These are phyloP conservation scores for Lamproptera curius DNA, from an alignment of 2,888 invertebrate genomes.

Conservation along the genomic window DNA sequence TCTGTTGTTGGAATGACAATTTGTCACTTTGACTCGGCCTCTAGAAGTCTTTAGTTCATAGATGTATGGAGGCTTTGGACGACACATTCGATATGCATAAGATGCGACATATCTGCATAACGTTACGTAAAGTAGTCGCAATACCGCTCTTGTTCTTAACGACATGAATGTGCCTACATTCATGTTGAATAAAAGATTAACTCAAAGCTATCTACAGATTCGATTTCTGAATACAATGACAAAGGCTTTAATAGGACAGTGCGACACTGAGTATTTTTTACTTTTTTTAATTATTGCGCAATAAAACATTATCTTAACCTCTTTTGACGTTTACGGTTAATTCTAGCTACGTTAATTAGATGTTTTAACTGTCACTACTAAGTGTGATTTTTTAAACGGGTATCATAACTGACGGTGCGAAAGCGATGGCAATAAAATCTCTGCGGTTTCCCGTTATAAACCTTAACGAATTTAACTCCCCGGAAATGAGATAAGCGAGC, in stretches of 20 bases:
- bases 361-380: no score
- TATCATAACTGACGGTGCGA: no score
- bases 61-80: constrained; percentile 31
- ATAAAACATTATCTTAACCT: no score
- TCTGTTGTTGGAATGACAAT: constrained; percentile 42
- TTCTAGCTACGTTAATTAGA: no score
- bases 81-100: constrained; percentile 21
- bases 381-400: no score
- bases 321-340: no score
- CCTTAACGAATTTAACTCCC: constrained; percentile 58
- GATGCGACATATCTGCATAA: constrained; percentile 17
- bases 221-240: no score
- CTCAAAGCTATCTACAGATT: no score
- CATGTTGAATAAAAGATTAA: constrained; percentile 14
- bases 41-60: constrained; percentile 55
- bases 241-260: no score
- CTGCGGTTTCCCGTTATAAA: constrained; percentile 57
- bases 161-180: constrained; percentile 9
- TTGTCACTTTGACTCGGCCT: constrained; percentile 38
- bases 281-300: no score
- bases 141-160: constrained; percentile 15
- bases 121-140: constrained; percentile 17
- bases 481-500: constrained; percentile 46
- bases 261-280: no score
- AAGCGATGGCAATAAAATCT: no score